These are phyloP conservation scores for Entomobrya multifasciata DNA, from an alignment of 2,888 invertebrate genomes.

Conservation along the genomic window DNA sequence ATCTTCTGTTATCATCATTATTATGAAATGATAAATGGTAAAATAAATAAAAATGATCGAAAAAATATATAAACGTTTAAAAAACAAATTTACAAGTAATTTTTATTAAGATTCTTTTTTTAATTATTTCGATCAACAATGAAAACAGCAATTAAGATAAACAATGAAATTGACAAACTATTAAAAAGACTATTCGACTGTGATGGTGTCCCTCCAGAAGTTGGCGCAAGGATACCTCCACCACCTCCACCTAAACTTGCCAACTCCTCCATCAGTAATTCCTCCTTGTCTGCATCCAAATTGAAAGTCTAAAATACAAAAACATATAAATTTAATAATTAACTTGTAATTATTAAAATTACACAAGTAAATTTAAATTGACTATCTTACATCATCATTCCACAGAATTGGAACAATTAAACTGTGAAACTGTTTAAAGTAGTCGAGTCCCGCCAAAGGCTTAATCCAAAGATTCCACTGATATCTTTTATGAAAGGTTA, in stretches of 20 bases:
- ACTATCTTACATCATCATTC: slow-evolving; percentile 68
- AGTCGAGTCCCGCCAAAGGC: slow-evolving; percentile 64
- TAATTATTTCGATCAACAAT: neutral
- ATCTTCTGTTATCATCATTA: no score
- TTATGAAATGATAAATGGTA: no score
- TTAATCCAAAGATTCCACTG: slow-evolving; percentile 73
- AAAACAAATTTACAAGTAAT: neutral
- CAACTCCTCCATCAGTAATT: slow-evolving; percentile 70
- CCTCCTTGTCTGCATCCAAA: slow-evolving; percentile 72
- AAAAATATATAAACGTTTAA: no score
- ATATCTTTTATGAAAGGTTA: slow-evolving; percentile 62
- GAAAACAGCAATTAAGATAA: slow-evolving; percentile 19
- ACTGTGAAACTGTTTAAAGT: slow-evolving; percentile 55
- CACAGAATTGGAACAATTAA: slow-evolving; percentile 69
- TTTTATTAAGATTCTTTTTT: neutral
- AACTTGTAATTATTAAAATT: neutral
- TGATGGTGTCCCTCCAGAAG: neutral
- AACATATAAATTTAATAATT: neutral
- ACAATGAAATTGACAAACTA: slow-evolving; percentile 10
- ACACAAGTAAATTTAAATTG: neutral
- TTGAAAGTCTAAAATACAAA: slow-evolving; percentile 58
- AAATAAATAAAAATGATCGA: no score
- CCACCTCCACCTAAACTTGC: slow-evolving; percentile 66
- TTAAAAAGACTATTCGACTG: neutral
- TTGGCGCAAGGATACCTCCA: slow-evolving; percentile 39